A percentile compares a stretch with the other conserved stretches of the same genome.
These are phyloP conservation scores for Rhysida immarginata DNA, from an alignment of 1,140 invertebrate genomes.

Conservation along the genomic window DNA sequence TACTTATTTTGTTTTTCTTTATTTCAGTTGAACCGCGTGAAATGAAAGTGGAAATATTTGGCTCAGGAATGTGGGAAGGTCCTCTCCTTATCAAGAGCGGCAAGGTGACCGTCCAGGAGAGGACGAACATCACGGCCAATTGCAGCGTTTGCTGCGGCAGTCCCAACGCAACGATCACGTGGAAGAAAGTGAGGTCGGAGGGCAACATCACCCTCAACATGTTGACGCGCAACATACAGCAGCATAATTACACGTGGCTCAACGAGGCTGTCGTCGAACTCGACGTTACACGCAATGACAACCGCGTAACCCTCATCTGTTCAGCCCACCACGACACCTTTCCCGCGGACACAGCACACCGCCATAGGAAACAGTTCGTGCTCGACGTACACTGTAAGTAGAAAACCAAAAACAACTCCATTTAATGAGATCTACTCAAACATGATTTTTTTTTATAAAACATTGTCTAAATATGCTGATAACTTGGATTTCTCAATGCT, in stretches of 20 bases:
- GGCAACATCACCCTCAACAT: not conserved
- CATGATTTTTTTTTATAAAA: too few relatives aligned
- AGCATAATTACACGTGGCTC: not conserved
- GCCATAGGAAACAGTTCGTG: not conserved
- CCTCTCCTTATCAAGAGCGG: not conserved
- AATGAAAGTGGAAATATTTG: not conserved
- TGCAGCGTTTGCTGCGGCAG: constrained; percentile 2
- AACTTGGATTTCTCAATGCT: too few relatives aligned
- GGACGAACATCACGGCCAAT: constrained; percentile 1
- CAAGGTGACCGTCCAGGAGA: not conserved
- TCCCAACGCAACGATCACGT: constrained; percentile 1
- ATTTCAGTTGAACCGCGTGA: constrained; percentile 1
- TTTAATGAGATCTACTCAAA: too few relatives aligned
- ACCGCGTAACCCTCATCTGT: constrained; percentile 1
- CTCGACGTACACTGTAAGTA: constrained; percentile 4
- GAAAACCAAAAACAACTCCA: too few relatives aligned
- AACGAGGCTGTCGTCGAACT: not conserved
- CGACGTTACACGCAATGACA: constrained; percentile 1
- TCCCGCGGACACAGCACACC: too few relatives aligned
- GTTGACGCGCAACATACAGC: not conserved
- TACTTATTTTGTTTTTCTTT: constrained; percentile 3
- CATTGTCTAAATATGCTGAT: too few relatives aligned
- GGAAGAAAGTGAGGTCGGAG: not conserved
- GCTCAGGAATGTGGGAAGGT: constrained; percentile 1
- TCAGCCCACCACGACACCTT: not conserved